Evolutionary conservation across 2,797 vertebrate genomes (phyloP).

Genomic region (Pachyuromys duprasi): DNA sequence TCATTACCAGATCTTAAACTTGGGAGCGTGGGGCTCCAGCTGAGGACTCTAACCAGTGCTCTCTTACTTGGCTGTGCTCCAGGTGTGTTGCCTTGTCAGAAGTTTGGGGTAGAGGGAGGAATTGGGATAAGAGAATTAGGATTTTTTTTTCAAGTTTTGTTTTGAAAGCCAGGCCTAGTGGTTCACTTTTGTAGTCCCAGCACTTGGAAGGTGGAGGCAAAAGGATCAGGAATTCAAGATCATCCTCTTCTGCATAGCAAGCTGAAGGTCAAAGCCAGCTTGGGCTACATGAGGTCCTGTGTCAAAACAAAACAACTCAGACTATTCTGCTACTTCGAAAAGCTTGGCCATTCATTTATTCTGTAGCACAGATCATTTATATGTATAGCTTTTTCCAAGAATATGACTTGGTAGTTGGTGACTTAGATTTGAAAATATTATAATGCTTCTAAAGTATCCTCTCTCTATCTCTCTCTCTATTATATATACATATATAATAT

Average conservation of each 20-base stretch:
- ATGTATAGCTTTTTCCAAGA: conserved; percentile 48
- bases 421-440: conserved; percentile 50
- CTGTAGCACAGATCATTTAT: neutral
- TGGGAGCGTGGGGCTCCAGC: neutral
- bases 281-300: neutral
- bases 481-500: neutral
- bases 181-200: neutral
- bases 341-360: conserved; percentile 21
- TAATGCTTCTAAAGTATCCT: conserved; percentile 32
- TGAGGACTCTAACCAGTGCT: neutral
- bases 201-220: neutral
- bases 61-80: neutral
- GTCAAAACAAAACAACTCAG: neutral
- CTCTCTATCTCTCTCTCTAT: neutral
- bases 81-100: neutral
- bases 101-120: neutral
- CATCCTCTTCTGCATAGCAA: neutral
- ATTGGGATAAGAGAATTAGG: neutral
- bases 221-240: neutral
- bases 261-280: neutral
- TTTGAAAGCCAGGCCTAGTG: neutral
- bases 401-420: neutral
- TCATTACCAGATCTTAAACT: neutral
- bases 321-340: conserved; percentile 20
- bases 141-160: conserved; percentile 32